These are phyloP conservation scores for Protophormia terraenovae DNA, from an alignment of 2,888 invertebrate genomes.

Conservation along the genomic window DNA sequence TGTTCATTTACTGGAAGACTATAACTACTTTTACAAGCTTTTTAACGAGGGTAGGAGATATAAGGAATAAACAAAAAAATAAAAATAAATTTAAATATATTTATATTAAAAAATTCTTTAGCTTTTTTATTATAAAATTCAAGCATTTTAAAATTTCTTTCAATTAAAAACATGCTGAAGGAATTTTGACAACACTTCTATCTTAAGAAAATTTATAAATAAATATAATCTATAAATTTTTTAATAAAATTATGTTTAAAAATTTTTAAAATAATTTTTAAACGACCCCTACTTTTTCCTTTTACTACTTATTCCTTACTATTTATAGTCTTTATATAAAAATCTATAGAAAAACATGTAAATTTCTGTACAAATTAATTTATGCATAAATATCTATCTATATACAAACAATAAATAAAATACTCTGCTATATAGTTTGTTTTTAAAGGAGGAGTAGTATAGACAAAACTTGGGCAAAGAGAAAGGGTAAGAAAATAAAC, in stretches of 20 bases:
- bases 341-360: background rate
- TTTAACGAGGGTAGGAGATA: background rate
- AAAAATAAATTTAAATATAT: too few species aligned
- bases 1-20: background rate
- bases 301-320: background rate
- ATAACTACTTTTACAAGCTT: background rate
- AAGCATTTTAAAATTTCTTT: too few species aligned
- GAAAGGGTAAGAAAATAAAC: background rate
- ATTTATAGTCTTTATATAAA: background rate
- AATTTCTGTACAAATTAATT: slow-evolving; percentile 40
- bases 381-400: slow-evolving; percentile 1
- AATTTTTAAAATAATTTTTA: too few species aligned
- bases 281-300: background rate
- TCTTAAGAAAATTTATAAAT: too few species aligned
- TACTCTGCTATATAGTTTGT: slow-evolving; percentile 7
- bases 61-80: background rate
- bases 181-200: too few species aligned
- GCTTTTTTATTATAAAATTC: too few species aligned
- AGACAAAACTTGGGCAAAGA: too few species aligned
- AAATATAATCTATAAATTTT: too few species aligned
- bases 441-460: background rate
- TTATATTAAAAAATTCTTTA: too few species aligned
- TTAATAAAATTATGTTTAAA: too few species aligned
- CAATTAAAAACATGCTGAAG: too few species aligned
- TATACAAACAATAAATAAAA: background rate